Evolutionary conservation across 2,113 vertebrate species (phyloP).

Genomic region (Ptilonorhynchus violaceus): DNA sequence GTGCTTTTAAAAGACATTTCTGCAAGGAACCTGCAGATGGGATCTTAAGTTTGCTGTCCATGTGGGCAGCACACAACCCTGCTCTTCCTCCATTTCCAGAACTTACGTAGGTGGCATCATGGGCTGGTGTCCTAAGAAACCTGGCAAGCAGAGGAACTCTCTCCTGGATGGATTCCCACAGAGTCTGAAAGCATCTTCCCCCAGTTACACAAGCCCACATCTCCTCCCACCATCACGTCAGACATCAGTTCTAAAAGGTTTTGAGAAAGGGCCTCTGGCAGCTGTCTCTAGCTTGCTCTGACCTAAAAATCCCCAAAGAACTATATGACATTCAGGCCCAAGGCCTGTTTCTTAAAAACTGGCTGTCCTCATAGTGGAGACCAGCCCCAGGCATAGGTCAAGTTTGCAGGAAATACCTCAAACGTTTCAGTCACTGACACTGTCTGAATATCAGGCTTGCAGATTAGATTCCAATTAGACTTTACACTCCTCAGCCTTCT

Average conservation of each 20-base stretch:
- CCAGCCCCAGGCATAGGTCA: background rate
- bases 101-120: fast-evolving
- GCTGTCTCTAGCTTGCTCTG: background rate
- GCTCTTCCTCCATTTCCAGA: background rate
- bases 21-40: background rate
- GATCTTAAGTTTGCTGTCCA: background rate
- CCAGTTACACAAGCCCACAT: background rate
- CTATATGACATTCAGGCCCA: background rate
- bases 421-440: background rate
- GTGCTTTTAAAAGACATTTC: background rate
- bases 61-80: background rate
- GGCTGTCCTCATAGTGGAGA: background rate
- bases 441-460: background rate
- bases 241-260: background rate
- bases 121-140: background rate
- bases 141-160: background rate
- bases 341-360: background rate
- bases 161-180: background rate
- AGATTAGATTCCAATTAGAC: background rate
- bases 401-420: background rate
- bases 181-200: background rate
- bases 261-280: background rate
- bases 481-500: background rate
- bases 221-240: background rate
- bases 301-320: background rate